A percentile compares a stretch with the other conserved stretches of the same genome.
phyloP scores from a whole-genome alignment of 2,797 vertebrate species.

The Leucoraja ocellata region DNA sequence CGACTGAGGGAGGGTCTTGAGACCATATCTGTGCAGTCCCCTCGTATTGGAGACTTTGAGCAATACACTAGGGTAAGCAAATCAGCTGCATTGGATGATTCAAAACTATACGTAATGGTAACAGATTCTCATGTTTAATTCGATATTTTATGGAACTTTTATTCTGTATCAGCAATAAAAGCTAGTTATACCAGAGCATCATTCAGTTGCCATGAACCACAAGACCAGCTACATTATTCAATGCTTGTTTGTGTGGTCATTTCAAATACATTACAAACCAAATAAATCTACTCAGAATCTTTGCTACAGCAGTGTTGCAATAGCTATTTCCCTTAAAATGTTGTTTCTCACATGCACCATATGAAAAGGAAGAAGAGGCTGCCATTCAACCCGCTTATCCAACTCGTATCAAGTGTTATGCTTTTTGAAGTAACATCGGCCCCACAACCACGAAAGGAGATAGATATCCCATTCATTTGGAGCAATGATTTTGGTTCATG shows the following conservation, averaged over 20 bases:
- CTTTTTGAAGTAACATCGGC: background rate
- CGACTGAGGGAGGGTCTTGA: slow-evolving; percentile 72
- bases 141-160: background rate
- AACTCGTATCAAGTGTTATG: background rate
- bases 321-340: background rate
- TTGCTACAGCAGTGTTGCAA: background rate
- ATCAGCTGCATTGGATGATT: background rate
- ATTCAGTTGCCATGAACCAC: background rate
- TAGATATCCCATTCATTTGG: background rate
- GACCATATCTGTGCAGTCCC: slow-evolving; percentile 51
- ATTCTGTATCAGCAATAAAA: background rate
- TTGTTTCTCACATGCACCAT: background rate
- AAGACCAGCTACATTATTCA: background rate
- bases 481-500: background rate
- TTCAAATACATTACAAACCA: background rate
- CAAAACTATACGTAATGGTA: background rate
- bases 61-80: slow-evolving; percentile 77
- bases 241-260: too few relatives aligned
- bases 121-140: background rate
- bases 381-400: background rate
- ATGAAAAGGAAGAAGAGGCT: background rate
- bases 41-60: slow-evolving; percentile 81
- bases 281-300: background rate
- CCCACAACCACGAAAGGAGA: background rate
- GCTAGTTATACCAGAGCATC: background rate